Percentiles rank a stretch among this genome's conserved stretches.
Conservation (phyloP, 1,140 invertebrate genomes). For the Euwallacea fornicatus region DNA sequence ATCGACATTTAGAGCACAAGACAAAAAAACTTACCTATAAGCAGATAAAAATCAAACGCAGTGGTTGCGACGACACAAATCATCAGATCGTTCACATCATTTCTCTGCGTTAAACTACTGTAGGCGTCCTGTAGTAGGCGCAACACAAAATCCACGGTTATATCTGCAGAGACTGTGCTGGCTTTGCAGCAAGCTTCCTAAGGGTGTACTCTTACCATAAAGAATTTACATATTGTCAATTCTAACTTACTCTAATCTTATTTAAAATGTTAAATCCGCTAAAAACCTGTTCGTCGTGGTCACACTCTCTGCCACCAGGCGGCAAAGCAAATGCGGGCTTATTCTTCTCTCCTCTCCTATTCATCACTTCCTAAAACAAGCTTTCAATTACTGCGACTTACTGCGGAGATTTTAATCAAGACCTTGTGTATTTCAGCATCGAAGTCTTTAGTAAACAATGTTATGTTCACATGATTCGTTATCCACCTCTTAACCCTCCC, state of each 20-base stretch:
- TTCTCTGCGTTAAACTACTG: conserved; percentile 36
- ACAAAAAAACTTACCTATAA: conserved; percentile 41
- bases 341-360: conserved; percentile 23
- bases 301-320: conserved; percentile 34
- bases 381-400: not conserved
- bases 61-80: conserved; percentile 29
- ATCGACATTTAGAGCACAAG: not conserved
- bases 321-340: conserved; percentile 43
- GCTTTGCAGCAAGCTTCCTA: conserved; percentile 38
- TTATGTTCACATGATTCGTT: conserved; percentile 43
- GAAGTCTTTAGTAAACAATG: conserved; percentile 41
- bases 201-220: not conserved
- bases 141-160: conserved; percentile 26
- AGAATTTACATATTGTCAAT: not conserved
- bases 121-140: conserved; percentile 35
- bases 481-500: conserved; percentile 50
- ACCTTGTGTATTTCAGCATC: conserved; percentile 37
- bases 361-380: conserved; percentile 11
- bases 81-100: conserved; percentile 45
- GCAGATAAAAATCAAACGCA: conserved; percentile 43
- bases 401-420: not conserved
- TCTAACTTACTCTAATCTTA: conserved; percentile 37
- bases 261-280: conserved; percentile 43
- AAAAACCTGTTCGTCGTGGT: conserved; percentile 39
- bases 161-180: conserved; percentile 1